A percentile compares a stretch with the other conserved stretches of the same genome.
phyloP scores from a whole-genome alignment of 1,140 invertebrate genomes.

The Drosophila triauraria region DNA sequence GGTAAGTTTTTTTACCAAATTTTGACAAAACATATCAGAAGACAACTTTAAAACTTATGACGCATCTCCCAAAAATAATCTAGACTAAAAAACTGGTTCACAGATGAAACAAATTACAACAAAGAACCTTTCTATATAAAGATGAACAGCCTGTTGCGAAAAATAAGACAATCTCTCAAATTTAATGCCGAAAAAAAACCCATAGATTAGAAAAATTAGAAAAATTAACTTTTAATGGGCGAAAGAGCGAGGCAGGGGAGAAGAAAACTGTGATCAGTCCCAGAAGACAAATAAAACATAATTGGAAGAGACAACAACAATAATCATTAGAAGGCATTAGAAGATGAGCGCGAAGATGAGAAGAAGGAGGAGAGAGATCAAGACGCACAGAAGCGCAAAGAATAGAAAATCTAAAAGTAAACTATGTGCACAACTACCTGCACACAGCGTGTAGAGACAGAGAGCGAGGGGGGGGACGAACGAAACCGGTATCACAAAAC shows the following conservation, averaged over 20 bases:
- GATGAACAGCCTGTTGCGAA: conserved; percentile 20
- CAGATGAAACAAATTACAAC: conserved; percentile 2
- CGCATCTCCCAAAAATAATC: background rate
- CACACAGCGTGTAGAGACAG: conserved; percentile 11
- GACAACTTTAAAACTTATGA: background rate
- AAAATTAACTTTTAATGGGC: conserved; percentile 59
- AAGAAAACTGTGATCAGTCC: background rate
- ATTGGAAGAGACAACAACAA: conserved; percentile 53
- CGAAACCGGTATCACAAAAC: conserved; percentile 74
- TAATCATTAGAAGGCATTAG: conserved; percentile 22
- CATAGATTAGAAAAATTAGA: conserved; percentile 45
- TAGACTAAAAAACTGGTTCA: background rate
- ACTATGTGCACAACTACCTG: conserved; percentile 73
- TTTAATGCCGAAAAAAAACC: conserved; percentile 18
- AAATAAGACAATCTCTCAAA: conserved; percentile 33
- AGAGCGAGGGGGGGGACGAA: conserved; percentile 6
- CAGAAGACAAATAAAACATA: conserved; percentile 64
- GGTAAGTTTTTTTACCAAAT: too few species aligned
- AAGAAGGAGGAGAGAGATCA: conserved; percentile 7
- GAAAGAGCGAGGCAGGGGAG: background rate
- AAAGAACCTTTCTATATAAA: conserved; percentile 3
- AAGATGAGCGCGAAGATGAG: conserved; percentile 11
- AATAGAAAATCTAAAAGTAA: conserved; percentile 81
- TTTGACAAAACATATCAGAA: background rate
- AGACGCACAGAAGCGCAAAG: conserved; percentile 68